Percentiles rank a stretch among this genome's conserved stretches.
These are phyloP conservation scores for Aurelia aurita DNA, from an alignment of 30 jellyfish, hydroid and myxozoan genomes.

Conservation along the genomic window DNA sequence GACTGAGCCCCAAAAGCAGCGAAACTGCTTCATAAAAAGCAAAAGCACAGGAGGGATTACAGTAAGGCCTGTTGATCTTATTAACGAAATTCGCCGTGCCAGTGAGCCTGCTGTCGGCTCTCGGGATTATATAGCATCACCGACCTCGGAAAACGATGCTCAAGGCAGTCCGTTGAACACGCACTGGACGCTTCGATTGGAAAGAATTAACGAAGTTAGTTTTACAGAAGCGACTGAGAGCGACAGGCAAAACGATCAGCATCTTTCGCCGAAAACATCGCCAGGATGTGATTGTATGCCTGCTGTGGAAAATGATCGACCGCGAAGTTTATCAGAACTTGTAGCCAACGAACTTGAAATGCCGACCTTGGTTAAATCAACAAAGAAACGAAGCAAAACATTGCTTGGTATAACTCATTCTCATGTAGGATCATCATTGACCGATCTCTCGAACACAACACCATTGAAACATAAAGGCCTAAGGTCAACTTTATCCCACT, in stretches of 20 bases:
- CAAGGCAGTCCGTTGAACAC: conserved; percentile 35
- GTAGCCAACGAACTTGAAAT: conserved; percentile 11
- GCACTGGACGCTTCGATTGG: conserved; percentile 39
- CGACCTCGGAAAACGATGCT: conserved; percentile 35
- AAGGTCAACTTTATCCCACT: conserved; percentile 29
- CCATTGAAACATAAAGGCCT: conserved; percentile 16
- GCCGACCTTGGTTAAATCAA: conserved; percentile 7
- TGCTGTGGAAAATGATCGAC: conserved; percentile 13
- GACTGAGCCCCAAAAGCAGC: conserved; percentile 69
- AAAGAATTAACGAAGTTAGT: conserved; percentile 64
- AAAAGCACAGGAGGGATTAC: conserved; percentile 71
- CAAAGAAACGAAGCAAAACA: conserved; percentile 32
- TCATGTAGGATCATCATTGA: conserved; percentile 43
- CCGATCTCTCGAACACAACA: conserved; percentile 21
- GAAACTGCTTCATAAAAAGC: conserved; percentile 42
- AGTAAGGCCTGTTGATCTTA: conserved; percentile 22
- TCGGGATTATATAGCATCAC: conserved; percentile 19
- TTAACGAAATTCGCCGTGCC: conserved; percentile 51
- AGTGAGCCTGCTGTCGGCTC: conserved; percentile 74
- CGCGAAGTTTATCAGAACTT: conserved; percentile 53
- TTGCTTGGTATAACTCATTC: conserved; percentile 19
- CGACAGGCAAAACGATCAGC: conserved; percentile 24
- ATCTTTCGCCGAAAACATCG: neutral
- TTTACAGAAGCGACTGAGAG: conserved; percentile 45
- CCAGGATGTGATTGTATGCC: neutral